Evolutionary conservation across 2,113 vertebrate genomes (phyloP), one percentile per base, ranked within the genome.

Genomic region (Megaceryle torquata): DNA sequence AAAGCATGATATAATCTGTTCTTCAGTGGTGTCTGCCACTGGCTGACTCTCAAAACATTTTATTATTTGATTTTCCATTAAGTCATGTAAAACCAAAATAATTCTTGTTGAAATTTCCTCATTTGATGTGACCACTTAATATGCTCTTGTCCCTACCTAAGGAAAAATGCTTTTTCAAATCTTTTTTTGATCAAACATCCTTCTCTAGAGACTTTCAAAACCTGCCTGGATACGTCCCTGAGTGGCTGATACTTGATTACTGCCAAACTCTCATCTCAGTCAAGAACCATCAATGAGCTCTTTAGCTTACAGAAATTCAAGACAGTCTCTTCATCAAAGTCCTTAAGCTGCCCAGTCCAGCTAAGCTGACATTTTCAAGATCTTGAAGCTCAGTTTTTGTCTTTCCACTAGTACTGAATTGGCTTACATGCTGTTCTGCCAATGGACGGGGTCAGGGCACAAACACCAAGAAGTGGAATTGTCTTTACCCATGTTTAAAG

Each of bases 1-100:
- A 53, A 85, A 90, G 9, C 33, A 61, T 29, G 16, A 31, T 75
- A 53, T 57, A 44, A 20, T 26, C 5, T 76, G 5, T 54, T 93
- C 16, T 48, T 91, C 48, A 68, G 10, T 1, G 1, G 15, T 60
- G 21, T 64, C 57, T 0, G 0, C 46, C 68, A 43, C 10, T 50
- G 13, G 37, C 50, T 37, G 44, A 37, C 15, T 50, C 25, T 79
- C 31, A 56, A 63, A 54, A 43, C 5, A 5, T 77, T 13, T 13
- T 53, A 19, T 7, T 54, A 28, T 69, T 92, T 75, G 16, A 20
- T 4, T 86, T 88, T 77, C 19, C 15, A 18, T 57, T 46, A 46
- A 46, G 44, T 46, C 18, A 19, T 44, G 43, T 15, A 44, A 44
- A 44, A 44, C 43, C 43, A 44, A 44, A 16, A 44, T 44, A 2